Percentiles rank a stretch among this genome's conserved stretches.
phyloP scores from a whole-genome alignment of 2,888 invertebrate species.

The Cremastobaeus sp. region DNA sequence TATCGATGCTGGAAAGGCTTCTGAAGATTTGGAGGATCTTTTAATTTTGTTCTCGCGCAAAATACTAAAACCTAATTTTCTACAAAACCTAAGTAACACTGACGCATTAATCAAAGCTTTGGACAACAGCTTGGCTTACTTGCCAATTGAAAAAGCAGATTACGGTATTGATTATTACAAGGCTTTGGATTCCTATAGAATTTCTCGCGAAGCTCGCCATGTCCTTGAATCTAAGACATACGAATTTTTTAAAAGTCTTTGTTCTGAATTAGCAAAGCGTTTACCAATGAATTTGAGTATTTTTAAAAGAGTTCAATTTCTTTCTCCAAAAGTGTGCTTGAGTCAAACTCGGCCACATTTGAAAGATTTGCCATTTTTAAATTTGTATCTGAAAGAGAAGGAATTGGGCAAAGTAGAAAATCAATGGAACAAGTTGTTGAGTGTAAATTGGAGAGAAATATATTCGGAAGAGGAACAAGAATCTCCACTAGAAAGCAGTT shows the following conservation, averaged over 20 bases:
- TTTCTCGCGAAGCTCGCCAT: conserved; percentile 5
- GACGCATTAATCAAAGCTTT: conserved; percentile 19
- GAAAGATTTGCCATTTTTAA: conserved; percentile 21
- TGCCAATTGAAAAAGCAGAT: conserved; percentile 32
- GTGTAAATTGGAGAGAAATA: background rate
- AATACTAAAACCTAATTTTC: conserved; percentile 23
- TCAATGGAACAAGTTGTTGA: conserved; percentile 19
- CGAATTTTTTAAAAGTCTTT: conserved; percentile 22
- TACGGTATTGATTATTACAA: conserved; percentile 41
- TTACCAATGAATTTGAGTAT: conserved; percentile 13
- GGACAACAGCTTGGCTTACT: conserved; percentile 28
- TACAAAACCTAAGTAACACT: conserved; percentile 2
- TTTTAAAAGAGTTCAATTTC: conserved; percentile 9
- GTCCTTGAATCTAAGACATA: conserved; percentile 8
- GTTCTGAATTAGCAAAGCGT: conserved; percentile 21
- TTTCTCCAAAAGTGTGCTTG: conserved; percentile 25
- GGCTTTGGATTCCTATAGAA: conserved; percentile 18
- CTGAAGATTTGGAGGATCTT: conserved; percentile 32
- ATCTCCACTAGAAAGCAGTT: conserved; percentile 1
- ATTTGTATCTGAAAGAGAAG: conserved; percentile 9
- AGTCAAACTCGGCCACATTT: conserved; percentile 18
- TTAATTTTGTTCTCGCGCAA: conserved; percentile 18
- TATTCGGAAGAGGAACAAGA: background rate
- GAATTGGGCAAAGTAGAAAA: conserved; percentile 14
- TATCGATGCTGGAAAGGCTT: conserved; percentile 30